A percentile compares a stretch with the other conserved stretches of the same genome.
phyloP scores from a whole-genome alignment of 2,888 invertebrate species.

The Oconnorella tubifera region DNA sequence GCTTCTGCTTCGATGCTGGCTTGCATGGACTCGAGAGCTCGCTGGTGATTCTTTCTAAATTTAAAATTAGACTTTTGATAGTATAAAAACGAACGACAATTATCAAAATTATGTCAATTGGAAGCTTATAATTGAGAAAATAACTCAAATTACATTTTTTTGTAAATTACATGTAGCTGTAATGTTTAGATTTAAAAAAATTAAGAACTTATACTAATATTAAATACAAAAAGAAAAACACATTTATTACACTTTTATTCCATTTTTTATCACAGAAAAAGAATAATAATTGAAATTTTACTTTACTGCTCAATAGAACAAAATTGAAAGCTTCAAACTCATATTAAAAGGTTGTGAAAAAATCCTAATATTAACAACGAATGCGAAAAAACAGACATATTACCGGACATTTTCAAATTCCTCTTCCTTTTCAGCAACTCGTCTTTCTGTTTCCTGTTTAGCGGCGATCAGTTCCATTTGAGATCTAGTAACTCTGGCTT shows the following conservation, averaged over 20 bases:
- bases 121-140: neutral
- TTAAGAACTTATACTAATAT: too few species aligned
- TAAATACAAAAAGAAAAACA: too few species aligned
- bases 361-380: too few species aligned
- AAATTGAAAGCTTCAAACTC: too few species aligned
- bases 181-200: too few species aligned
- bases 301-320: too few species aligned
- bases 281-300: too few species aligned
- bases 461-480: constrained; percentile 98
- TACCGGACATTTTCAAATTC: constrained; percentile 98
- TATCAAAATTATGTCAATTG: neutral
- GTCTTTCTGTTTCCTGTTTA: constrained; percentile 97
- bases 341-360: too few species aligned
- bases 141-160: neutral
- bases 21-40: constrained; percentile 99
- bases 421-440: constrained; percentile 99
- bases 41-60: constrained; percentile 96
- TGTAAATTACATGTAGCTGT: neutral
- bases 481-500: constrained; percentile 85
- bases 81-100: neutral
- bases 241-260: too few species aligned
- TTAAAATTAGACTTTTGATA: too few species aligned
- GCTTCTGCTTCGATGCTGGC: constrained; percentile 98
- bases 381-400: too few species aligned
- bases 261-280: too few species aligned